Evolutionary conservation across 2,888 invertebrate genomes (phyloP).

Genomic region (Acutogordius australiensis): DNA sequence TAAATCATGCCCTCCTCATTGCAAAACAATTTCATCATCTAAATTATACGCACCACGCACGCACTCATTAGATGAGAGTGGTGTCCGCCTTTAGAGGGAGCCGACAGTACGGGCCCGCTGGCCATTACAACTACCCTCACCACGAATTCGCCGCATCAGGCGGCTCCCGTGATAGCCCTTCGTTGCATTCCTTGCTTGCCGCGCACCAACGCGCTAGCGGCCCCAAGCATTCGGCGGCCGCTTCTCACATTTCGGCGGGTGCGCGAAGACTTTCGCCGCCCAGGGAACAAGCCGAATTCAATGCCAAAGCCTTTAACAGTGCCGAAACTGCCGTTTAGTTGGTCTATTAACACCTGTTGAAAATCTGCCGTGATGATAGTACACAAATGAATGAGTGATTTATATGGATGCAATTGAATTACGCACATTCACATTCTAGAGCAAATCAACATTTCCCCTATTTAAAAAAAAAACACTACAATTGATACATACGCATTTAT

Average conservation of each 20-base stretch:
- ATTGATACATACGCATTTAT: no score
- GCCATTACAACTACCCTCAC: neutral
- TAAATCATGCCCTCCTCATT: no score
- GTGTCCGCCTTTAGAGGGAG: neutral
- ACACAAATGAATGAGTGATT: no score
- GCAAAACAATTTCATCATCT: no score
- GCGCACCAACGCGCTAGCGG: neutral
- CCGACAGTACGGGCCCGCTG: neutral
- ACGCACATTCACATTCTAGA: no score
- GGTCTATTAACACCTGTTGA: no score
- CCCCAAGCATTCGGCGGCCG: neutral
- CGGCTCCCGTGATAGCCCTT: neutral
- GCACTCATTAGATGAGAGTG: constrained; percentile 3
- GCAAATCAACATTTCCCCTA: no score
- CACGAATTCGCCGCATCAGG: neutral
- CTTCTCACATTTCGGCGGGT: neutral
- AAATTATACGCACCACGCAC: no score
- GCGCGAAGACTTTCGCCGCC: neutral
- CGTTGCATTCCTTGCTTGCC: neutral
- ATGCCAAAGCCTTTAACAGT: constrained; percentile 8
- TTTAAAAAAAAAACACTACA: no score
- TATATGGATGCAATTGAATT: no score
- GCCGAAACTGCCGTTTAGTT: neutral
- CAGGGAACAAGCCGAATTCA: constrained; percentile 1
- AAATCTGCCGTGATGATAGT: no score